A percentile compares a stretch with the other conserved stretches of the same genome.
Conservation (phyloP, 2,888 invertebrate species). For the Notodonta ziczac region DNA sequence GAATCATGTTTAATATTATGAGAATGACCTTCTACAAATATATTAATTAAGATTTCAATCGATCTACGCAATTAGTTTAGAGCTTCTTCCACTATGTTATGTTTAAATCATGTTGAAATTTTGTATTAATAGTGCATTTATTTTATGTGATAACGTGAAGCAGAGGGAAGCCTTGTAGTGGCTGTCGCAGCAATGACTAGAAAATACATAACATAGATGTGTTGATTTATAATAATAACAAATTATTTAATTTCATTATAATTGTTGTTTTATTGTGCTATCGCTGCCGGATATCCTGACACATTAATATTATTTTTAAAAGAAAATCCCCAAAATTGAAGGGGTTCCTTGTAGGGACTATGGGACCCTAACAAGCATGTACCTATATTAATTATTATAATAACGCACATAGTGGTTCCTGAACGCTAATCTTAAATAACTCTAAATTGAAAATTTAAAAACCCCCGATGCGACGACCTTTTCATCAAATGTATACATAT, state of each 20-base stretch:
- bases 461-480: too few relatives aligned
- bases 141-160: constrained; percentile 54
- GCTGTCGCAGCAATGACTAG: constrained; percentile 72
- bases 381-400: too few relatives aligned
- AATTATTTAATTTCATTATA: constrained; percentile 78
- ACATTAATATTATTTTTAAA: background rate
- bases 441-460: too few relatives aligned
- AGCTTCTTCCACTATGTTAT: constrained; percentile 35
- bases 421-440: too few relatives aligned
- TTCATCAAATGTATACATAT: too few relatives aligned
- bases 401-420: too few relatives aligned
- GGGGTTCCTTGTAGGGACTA: too few relatives aligned
- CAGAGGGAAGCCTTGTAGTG: constrained; percentile 32
- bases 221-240: constrained; percentile 82
- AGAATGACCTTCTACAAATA: constrained; percentile 23
- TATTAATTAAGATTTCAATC: constrained; percentile 23
- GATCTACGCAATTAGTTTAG: constrained; percentile 23
- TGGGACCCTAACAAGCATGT: too few relatives aligned
- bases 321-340: too few relatives aligned
- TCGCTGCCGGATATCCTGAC: background rate
- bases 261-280: constrained; percentile 68
- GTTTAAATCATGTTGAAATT: constrained; percentile 33
- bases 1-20: constrained; percentile 10
- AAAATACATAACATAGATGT: constrained; percentile 79
- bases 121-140: constrained; percentile 53